Conservation (phyloP, 2,888 invertebrate genomes). For the Tiphia femorata region DNA sequence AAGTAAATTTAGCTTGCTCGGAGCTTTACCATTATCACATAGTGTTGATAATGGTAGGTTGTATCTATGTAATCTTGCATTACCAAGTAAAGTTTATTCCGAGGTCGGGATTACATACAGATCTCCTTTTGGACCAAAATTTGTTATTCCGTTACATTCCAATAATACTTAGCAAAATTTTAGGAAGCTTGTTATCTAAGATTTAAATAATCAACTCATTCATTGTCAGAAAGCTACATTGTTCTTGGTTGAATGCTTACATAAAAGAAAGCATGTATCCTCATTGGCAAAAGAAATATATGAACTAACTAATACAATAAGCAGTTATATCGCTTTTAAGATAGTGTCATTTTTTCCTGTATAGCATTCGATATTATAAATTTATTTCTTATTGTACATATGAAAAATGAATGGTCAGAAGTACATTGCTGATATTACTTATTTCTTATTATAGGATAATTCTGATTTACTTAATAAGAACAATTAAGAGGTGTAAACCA, state of each 20-base stretch:
- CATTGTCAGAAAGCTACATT: conserved; percentile 4
- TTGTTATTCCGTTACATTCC: conserved; percentile 80
- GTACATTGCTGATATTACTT: too few species aligned
- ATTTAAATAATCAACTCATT: background rate
- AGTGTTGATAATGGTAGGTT: conserved; percentile 78
- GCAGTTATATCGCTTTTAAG: too few species aligned
- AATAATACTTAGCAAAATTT: conserved; percentile 62
- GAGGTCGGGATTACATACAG: conserved; percentile 84
- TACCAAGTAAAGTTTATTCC: conserved; percentile 82
- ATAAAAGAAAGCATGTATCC: background rate
- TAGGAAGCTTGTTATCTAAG: conserved; percentile 19
- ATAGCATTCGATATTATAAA: too few species aligned
- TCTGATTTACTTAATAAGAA: too few species aligned
- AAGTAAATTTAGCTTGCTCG: conserved; percentile 79
- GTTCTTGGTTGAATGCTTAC: conserved; percentile 7
- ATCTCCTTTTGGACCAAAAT: conserved; percentile 88
- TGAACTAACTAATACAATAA: too few species aligned
- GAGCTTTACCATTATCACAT: conserved; percentile 79
- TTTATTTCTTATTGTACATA: too few species aligned
- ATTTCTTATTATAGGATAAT: too few species aligned
- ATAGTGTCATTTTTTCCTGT: too few species aligned
- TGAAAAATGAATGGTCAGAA: too few species aligned
- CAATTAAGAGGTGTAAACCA: too few species aligned
- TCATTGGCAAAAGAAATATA: too few species aligned
- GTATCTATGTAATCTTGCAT: conserved; percentile 87